Evolutionary conservation across 2,888 invertebrate genomes (phyloP).

Genomic region (Drosophila pegasa): DNA sequence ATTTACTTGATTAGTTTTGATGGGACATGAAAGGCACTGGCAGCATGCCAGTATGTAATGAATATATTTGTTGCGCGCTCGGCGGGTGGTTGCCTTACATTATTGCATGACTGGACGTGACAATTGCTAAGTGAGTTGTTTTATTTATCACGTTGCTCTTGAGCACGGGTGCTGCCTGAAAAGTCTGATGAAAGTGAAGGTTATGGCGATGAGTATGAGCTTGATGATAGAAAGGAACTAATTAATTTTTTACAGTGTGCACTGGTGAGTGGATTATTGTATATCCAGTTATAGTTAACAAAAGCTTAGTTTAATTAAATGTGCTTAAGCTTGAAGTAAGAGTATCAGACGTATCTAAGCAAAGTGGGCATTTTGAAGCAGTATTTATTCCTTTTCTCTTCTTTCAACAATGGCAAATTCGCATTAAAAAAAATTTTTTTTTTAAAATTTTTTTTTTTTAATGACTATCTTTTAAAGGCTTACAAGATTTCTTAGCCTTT

Average conservation of each 20-base stretch:
- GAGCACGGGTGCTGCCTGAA: conserved; percentile 28
- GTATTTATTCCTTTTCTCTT: too few species aligned
- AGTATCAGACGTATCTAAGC: too few species aligned
- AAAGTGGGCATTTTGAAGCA: too few species aligned
- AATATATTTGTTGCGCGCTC: conserved; percentile 51
- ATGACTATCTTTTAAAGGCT: too few species aligned
- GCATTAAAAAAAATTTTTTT: too few species aligned
- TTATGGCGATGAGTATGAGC: neutral
- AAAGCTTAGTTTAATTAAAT: too few species aligned
- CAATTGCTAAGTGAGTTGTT: conserved; percentile 27
- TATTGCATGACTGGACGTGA: conserved; percentile 26
- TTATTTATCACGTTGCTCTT: conserved; percentile 19
- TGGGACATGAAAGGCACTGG: conserved; percentile 77
- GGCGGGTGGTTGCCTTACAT: conserved; percentile 7
- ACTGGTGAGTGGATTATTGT: too few species aligned
- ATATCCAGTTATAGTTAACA: too few species aligned
- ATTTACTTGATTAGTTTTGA: conserved; percentile 81
- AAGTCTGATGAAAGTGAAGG: conserved; percentile 6
- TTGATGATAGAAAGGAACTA: neutral
- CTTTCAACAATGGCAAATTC: too few species aligned
- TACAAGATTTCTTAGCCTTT: too few species aligned
- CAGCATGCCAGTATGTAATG: conserved; percentile 71
- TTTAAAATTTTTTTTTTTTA: too few species aligned
- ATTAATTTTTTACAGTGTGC: neutral
- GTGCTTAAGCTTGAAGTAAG: too few species aligned